Base-by-base conservation (phyloP, 2,797 vertebrate genomes). In the Eulemur mongoz region DNA sequence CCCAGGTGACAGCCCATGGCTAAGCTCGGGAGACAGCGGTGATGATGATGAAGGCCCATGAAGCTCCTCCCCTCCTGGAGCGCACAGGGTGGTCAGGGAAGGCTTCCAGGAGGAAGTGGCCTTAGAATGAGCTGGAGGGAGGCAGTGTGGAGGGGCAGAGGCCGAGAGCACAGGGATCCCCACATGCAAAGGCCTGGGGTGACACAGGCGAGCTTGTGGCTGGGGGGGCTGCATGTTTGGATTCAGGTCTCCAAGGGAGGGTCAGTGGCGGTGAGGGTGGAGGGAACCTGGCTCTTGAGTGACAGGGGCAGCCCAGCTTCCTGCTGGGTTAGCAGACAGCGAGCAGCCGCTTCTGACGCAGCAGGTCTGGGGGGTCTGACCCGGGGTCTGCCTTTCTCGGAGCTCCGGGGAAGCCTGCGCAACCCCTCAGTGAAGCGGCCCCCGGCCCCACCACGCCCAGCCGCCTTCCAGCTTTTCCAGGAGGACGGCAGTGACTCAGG, bases 371-470 rank as follows among this genome's bases (percentile, higher is more conserved):
- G 35, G 45, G 59, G 23, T 38, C 59, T 45, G 38, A 43, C 12
- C 8, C 2, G 0, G 3, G 38, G 2, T 35, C 72, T 78, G 81
- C 48, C 5, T 43, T 57, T 76, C 18, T 22, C 7, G 72, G 81
- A 3, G 17, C 61, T 85, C 23, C 4, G 0, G 12, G 7, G 17
- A 30, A 76, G 81, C 69, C 63, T 65, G 32, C 22, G 20, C 27
- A 7, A 10, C 11, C 52, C 4, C 15, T 1, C 38, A 3, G 7
- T 12, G 61, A 9, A 61, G 1, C 35, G 32, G 50, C 6, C 76
- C 59, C 25, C 0, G 1, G 2, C 52, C 45, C 3, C 25, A 0
- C 18, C 48, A 11, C 0, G 0, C 13, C 11, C 1, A 0, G 27
- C 14, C 61, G 22, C 8, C 38, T 30, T 48, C n/a, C 5, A 0